Evolutionary conservation across 2,797 vertebrate genomes (phyloP).

Genomic region (Enteromius unitaeniatus): DNA sequence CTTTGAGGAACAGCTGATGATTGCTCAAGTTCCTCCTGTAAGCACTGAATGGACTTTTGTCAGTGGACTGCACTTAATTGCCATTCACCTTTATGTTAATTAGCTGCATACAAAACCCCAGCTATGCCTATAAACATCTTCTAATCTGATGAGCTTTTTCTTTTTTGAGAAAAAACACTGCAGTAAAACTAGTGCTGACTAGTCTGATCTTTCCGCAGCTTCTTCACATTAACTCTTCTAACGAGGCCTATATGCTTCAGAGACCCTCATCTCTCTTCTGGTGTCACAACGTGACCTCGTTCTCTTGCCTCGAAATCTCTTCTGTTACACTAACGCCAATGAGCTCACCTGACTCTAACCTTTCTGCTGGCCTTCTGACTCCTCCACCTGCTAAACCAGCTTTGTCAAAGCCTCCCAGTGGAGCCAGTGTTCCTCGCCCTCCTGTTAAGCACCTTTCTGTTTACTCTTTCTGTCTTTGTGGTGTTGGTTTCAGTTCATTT

Average conservation of each 20-base stretch:
- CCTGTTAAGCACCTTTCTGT: constrained; percentile 77
- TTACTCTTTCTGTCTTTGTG: constrained; percentile 18
- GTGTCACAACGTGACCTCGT: constrained; percentile 84
- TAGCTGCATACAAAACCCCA: background rate
- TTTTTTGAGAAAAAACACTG: background rate
- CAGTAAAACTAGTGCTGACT: constrained; percentile 66
- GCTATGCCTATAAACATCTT: background rate
- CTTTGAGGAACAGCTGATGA: constrained; percentile 91
- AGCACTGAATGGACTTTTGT: constrained; percentile 64
- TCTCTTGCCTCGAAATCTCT: constrained; percentile 91
- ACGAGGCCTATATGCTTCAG: constrained; percentile 85
- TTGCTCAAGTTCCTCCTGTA: constrained; percentile 88
- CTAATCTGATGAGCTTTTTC: background rate
- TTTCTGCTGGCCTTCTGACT: constrained; percentile 86
- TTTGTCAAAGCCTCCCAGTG: constrained; percentile 80
- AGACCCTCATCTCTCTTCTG: constrained; percentile 91
- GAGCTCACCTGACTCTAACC: constrained; percentile 89
- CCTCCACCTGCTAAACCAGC: constrained; percentile 86
- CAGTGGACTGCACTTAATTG: background rate
- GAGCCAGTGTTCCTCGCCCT: constrained; percentile 86
- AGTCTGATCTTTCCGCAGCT: constrained; percentile 83
- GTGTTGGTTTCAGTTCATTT: constrained; percentile 15
- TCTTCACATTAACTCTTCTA: constrained; percentile 84
- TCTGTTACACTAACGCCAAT: constrained; percentile 90
- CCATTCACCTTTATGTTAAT: background rate